phyloP scores from a whole-genome alignment of 2,113 vertebrate genomes.

The Gobio gobio region DNA sequence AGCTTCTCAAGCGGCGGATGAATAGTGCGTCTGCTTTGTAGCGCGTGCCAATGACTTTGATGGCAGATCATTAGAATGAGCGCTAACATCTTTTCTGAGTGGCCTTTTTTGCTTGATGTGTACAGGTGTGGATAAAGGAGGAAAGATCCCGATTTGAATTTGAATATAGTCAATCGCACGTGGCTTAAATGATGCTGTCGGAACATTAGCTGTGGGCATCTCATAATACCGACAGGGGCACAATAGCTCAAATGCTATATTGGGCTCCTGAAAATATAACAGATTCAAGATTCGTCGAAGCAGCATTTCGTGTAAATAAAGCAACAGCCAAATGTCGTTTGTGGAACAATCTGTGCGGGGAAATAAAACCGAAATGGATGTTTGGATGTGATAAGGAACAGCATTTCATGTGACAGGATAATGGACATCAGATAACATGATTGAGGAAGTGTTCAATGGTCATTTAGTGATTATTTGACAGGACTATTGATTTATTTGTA shows the following conservation, averaged over 20 bases:
- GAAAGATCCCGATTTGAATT: conserved; percentile 5
- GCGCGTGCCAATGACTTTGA: conserved; percentile 48
- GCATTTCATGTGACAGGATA: not conserved
- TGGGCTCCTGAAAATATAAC: not conserved
- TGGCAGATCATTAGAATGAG: conserved; percentile 58
- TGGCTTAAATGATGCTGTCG: conserved; percentile 27
- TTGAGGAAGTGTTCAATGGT: not conserved
- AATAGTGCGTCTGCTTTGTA: conserved; percentile 52
- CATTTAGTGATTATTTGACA: not conserved
- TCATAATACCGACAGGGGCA: not conserved
- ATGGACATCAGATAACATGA: not conserved
- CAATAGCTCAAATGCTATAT: not conserved
- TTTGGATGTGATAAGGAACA: conserved; percentile 15
- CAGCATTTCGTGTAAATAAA: conserved; percentile 24
- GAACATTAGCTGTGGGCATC: conserved; percentile 15
- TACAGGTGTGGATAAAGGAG: conserved; percentile 29
- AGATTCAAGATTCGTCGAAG: not conserved
- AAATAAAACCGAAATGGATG: conserved; percentile 19
- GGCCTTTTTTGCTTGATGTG: conserved; percentile 47
- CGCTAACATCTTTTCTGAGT: conserved; percentile 42
- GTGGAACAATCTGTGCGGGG: conserved; percentile 11
- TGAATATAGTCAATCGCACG: conserved; percentile 23
- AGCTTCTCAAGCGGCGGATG: conserved; percentile 44
- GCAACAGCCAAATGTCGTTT: conserved; percentile 8
- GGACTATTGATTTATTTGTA: not conserved